phyloP scores from a whole-genome alignment of 2,888 invertebrate species.

The Smittia aterrima region DNA sequence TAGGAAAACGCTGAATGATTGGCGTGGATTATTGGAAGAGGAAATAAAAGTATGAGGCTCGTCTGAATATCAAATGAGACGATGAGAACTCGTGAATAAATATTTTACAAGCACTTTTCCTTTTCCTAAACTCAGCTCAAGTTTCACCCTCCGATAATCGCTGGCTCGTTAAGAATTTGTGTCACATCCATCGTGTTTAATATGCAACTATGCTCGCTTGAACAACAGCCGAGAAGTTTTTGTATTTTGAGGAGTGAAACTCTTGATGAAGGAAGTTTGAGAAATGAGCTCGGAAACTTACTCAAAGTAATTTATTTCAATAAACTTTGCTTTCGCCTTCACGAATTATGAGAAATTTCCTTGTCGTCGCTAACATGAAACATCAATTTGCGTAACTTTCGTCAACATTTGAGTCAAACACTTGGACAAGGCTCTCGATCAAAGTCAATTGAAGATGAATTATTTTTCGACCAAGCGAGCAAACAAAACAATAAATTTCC shows the following conservation, averaged over 20 bases:
- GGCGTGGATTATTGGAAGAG: neutral
- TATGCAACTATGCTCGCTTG: conserved; percentile 4
- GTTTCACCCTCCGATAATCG: neutral
- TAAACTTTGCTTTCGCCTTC: too few relatives aligned
- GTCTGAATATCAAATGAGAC: conserved; percentile 8
- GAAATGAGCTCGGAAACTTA: neutral
- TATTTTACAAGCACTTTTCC: conserved; percentile 5
- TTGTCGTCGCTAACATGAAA: neutral
- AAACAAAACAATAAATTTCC: too few relatives aligned
- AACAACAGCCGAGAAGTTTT: neutral
- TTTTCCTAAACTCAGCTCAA: neutral
- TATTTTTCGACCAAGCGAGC: too few relatives aligned
- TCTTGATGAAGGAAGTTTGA: neutral
- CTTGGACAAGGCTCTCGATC: too few relatives aligned
- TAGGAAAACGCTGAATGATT: neutral
- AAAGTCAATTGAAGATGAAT: too few relatives aligned
- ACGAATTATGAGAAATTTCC: too few relatives aligned
- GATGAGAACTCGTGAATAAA: conserved; percentile 2
- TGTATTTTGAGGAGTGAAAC: neutral
- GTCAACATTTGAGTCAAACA: neutral
- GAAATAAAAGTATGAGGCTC: neutral
- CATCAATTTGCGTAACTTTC: neutral
- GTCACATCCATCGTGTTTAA: conserved; percentile 11
- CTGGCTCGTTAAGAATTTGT: conserved; percentile 9
- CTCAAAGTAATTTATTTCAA: neutral